phyloP scores from a whole-genome alignment of 1,140 invertebrate genomes.

The Doryteuthis pealeii region DNA sequence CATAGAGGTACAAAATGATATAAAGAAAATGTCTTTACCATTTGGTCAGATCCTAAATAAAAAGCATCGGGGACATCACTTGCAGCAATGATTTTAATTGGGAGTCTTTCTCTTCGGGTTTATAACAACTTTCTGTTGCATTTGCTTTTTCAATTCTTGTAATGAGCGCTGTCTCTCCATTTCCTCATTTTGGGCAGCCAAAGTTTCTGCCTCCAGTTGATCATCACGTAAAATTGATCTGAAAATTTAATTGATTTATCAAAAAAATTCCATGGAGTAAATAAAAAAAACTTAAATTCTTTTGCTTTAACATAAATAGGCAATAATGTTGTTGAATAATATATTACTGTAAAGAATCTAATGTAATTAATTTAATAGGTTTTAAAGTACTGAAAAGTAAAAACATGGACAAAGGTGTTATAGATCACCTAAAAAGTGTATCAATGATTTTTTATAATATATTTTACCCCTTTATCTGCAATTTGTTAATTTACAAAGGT shows the following conservation, averaged over 20 bases:
- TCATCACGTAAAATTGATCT: conserved; percentile 90
- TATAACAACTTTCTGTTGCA: conserved; percentile 28
- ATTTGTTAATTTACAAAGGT: no score
- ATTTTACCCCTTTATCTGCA: no score
- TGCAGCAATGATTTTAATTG: conserved; percentile 54
- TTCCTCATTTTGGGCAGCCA: conserved; percentile 90
- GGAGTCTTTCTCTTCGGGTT: conserved; percentile 48
- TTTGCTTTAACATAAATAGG: not conserved
- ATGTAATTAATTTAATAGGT: no score
- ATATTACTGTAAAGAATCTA: no score
- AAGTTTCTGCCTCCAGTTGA: conserved; percentile 85
- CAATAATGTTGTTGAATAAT: no score
- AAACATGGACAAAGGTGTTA: no score
- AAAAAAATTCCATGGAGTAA: conserved; percentile 1
- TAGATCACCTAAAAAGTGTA: no score
- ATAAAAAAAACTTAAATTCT: not conserved
- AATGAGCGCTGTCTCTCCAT: conserved; percentile 71
- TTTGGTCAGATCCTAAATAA: not conserved
- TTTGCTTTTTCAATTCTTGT: conserved; percentile 45
- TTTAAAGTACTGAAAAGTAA: no score
- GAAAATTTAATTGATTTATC: conserved; percentile 47
- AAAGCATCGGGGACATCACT: conserved; percentile 27
- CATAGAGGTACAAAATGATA: no score
- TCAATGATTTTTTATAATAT: no score
- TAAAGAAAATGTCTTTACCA: not conserved